A percentile compares a stretch with the other conserved stretches of the same genome.
Evolutionary conservation across 2,797 vertebrate species (phyloP).

Genomic region (Erpetoichthys calabaricus): DNA sequence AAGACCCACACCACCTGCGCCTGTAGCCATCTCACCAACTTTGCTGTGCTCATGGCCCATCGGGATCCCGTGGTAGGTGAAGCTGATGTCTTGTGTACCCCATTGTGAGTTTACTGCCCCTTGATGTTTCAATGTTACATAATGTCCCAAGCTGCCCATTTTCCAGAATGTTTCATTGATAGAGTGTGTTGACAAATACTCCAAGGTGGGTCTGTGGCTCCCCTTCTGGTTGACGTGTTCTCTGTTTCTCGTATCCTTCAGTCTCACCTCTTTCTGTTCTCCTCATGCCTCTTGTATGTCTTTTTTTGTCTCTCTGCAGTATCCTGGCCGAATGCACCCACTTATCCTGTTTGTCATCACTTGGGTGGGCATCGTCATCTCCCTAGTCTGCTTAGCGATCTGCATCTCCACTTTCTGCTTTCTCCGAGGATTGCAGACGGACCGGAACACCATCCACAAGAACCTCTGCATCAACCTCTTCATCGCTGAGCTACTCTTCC

Average conservation of each 20-base stretch:
- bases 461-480: slow-evolving; percentile 94
- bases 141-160: slow-evolving; percentile 2
- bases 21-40: slow-evolving; percentile 91
- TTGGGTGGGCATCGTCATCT: slow-evolving; percentile 89
- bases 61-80: slow-evolving; percentile 61
- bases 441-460: slow-evolving; percentile 94
- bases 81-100: not conserved
- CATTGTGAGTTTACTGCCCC: not conserved
- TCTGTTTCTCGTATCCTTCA: slow-evolving; percentile 6
- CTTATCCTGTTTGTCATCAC: slow-evolving; percentile 85
- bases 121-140: slow-evolving; percentile 18
- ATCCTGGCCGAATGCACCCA: slow-evolving; percentile 71
- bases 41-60: slow-evolving; percentile 83
- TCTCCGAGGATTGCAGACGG: slow-evolving; percentile 80
- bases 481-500: slow-evolving; percentile 84
- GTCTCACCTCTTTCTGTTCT: slow-evolving; percentile 1
- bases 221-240: too few species aligned
- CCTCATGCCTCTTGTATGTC: slow-evolving; percentile 21
- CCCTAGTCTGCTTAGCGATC: slow-evolving; percentile 81
- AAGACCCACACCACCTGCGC: slow-evolving; percentile 81
- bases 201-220: too few species aligned
- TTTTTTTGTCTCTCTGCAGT: slow-evolving; percentile 37
- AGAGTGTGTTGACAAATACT: too few species aligned
- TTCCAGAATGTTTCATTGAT: too few species aligned
- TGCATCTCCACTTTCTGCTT: slow-evolving; percentile 94